phyloP scores from a whole-genome alignment of 1,140 invertebrate genomes.

The Tetramorium parvispinum region DNA sequence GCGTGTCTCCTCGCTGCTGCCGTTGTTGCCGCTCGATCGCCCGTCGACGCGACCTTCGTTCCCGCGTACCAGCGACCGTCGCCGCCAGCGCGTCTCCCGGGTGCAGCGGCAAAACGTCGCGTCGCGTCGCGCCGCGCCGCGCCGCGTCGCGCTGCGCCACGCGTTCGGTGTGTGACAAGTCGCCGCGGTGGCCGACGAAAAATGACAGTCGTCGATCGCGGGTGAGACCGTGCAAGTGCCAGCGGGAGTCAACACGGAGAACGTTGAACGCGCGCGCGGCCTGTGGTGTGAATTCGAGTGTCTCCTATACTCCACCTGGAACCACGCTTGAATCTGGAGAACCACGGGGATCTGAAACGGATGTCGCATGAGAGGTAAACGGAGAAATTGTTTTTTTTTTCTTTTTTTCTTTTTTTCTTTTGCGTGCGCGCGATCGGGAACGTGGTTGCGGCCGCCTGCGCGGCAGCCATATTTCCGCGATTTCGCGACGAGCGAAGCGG shows the following conservation, averaged over 20 bases:
- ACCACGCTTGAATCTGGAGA: background rate
- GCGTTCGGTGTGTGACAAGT: background rate
- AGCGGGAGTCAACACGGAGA: too few species aligned
- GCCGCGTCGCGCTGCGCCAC: background rate
- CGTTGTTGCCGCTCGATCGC: background rate
- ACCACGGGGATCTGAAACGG: background rate
- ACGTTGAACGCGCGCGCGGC: background rate
- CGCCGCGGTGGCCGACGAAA: background rate
- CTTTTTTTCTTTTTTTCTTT: background rate
- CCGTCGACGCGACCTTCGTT: conserved; percentile 24
- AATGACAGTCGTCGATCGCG: background rate
- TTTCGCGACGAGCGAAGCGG: conserved; percentile 31
- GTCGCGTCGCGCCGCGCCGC: background rate
- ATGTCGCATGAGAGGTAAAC: conserved; percentile 28
- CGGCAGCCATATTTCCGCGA: conserved; percentile 51
- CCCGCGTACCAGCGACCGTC: conserved; percentile 3
- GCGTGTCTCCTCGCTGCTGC: background rate
- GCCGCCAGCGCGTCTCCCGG: conserved; percentile 8
- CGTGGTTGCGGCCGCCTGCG: background rate
- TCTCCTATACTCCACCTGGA: background rate
- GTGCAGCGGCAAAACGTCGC: background rate
- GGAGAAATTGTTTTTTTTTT: background rate
- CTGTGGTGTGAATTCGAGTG: conserved; percentile 5
- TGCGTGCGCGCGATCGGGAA: background rate
- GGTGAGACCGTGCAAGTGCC: conserved; percentile 15